Evolutionary conservation across 2,888 invertebrate genomes (phyloP), one percentile per base, ranked within the genome.

Genomic region (Dryocosmus kuriphilus): DNA sequence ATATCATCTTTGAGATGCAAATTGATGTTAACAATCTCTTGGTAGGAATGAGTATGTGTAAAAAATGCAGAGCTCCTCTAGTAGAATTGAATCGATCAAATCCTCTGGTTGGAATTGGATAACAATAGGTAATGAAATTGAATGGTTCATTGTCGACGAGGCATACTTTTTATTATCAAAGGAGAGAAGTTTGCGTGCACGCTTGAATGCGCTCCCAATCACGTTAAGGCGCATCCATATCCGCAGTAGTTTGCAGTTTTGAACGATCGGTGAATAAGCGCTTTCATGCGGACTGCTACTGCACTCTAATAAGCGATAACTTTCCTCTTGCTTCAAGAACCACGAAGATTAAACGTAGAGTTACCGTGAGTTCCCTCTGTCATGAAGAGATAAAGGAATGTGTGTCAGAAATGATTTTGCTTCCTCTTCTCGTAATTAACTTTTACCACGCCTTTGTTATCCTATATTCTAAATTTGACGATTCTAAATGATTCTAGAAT

Each of bases 221-320:
- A 79, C 77, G 74, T 79, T 79, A 78, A 82, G 81, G 81, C 82
- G 80, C 81, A 81, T 80, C 80, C 82, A 78, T 80, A 78, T 78
- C 75, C 75, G 82, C 80, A 82, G 81, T 81, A 81, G 81, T 81
- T 82, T 81, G 79, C 82, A 80, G 67, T 79, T 71, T 75, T 75
- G 57, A 60, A 62, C 77, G 82, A 81, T 82, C 78, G 79, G 81
- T 82, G 80, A 80, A 82, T 81, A 82, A 82, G 80, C 79, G 73
- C 77, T 80, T 78, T 79, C 76, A 78, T 73, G 41, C 67, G 7
- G 22, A 67, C 41, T 67, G 65, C 27, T n/a, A 27, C 22, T 67
- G 67, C 67, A 67, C 67, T 41, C 46, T 67, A 27, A 67, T 67
- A 67, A 67, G 67, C 19, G 67, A 67, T 67, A 67, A 67, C 67